Conservation (phyloP, 2,888 invertebrate species). For the Synanthedon tipuliformis region DNA sequence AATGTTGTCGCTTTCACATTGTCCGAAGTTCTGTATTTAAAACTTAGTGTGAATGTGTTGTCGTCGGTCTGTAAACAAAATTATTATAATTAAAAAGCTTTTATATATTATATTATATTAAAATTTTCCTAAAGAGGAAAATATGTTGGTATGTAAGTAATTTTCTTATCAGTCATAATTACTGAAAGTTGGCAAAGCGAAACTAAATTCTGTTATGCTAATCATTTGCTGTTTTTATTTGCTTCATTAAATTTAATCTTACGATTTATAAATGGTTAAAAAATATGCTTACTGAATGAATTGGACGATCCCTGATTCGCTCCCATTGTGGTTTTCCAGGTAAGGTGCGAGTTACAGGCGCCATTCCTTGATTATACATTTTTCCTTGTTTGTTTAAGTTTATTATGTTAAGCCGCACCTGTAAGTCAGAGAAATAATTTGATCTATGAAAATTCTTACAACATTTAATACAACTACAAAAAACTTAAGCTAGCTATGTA, state of each 20-base stretch:
- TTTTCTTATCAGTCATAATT: too few species aligned
- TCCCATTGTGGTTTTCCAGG: conserved; percentile 88
- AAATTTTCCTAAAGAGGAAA: neutral
- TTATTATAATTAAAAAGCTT: neutral
- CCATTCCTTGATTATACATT: conserved; percentile 92
- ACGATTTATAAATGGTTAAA: too few species aligned
- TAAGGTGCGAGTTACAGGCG: conserved; percentile 80
- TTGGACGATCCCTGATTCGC: conserved; percentile 82
- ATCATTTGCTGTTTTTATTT: too few species aligned
- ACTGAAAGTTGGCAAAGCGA: too few species aligned
- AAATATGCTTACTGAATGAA: conserved; percentile 72
- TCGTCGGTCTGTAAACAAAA: conserved; percentile 72
- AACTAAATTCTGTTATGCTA: too few species aligned
- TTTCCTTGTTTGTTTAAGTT: conserved; percentile 91
- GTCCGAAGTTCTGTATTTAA: conserved; percentile 78
- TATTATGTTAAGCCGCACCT: conserved; percentile 84
- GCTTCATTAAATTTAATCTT: too few species aligned
- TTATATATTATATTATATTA: neutral
- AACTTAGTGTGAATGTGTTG: conserved; percentile 80
- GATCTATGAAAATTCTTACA: too few species aligned
- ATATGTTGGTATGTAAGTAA: neutral
- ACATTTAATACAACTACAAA: too few species aligned
- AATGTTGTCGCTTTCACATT: conserved; percentile 80
- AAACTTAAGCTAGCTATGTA: too few species aligned
- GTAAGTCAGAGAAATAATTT: conserved; percentile 11